Percentiles rank a stretch among this genome's conserved stretches.
phyloP scores from a whole-genome alignment of 1,140 invertebrate genomes.

The Drosophila novamexicana region DNA sequence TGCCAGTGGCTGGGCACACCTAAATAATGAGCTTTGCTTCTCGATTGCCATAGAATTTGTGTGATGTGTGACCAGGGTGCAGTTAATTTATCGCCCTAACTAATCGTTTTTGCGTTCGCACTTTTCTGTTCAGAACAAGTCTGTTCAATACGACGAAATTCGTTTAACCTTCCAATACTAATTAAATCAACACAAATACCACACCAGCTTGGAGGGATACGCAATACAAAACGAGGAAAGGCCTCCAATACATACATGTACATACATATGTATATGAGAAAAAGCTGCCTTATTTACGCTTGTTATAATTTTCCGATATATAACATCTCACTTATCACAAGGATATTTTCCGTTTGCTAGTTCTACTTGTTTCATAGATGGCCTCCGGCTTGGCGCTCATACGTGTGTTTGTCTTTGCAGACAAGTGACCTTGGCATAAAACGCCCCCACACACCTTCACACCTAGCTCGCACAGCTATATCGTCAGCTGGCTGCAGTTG shows the following conservation, averaged over 20 bases:
- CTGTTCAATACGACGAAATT: neutral
- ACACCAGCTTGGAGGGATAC: neutral
- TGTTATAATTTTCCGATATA: neutral
- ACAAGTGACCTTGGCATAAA: slow-evolving; percentile 52
- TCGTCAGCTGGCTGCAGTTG: slow-evolving; percentile 15
- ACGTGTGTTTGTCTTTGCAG: slow-evolving; percentile 35
- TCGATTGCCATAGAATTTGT: neutral
- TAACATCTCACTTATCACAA: neutral
- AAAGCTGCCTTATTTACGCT: neutral
- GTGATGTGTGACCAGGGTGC: neutral
- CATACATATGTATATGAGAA: neutral
- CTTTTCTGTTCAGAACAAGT: neutral
- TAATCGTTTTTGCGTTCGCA: neutral
- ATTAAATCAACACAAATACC: neutral
- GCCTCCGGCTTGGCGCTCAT: slow-evolving; percentile 2
- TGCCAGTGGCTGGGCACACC: slow-evolving; percentile 16
- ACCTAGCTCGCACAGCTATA: slow-evolving; percentile 5
- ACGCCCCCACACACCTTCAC: slow-evolving; percentile 32
- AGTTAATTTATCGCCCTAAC: slow-evolving; percentile 2
- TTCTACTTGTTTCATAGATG: neutral
- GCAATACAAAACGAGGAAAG: neutral
- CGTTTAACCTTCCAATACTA: neutral
- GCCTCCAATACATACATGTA: neutral
- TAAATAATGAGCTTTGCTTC: slow-evolving; percentile 9
- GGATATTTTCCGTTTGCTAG: neutral